Percentiles rank a stretch among this genome's conserved stretches.
Conservation (phyloP, 2,797 vertebrate genomes). For the Limnodromus scolopaceus region DNA sequence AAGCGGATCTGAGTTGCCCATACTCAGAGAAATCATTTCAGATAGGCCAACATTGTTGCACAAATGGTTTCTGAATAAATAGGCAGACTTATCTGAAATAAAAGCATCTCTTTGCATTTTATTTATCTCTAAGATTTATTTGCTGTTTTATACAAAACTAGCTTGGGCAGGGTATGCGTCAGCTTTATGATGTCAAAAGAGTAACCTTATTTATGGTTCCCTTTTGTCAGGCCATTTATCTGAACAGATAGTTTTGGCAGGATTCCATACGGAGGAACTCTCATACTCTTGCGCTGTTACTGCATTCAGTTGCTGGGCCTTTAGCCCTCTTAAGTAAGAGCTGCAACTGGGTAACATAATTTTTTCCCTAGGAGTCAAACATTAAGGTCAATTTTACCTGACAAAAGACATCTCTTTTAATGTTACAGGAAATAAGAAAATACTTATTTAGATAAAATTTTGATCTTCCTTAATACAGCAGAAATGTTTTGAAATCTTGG, state of each 20-base stretch:
- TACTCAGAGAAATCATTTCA: neutral
- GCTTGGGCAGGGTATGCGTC: slow-evolving; percentile 21
- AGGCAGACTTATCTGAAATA: slow-evolving; percentile 32
- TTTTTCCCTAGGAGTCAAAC: neutral
- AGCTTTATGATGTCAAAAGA: slow-evolving; percentile 27
- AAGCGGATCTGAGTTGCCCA: neutral
- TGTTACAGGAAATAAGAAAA: neutral
- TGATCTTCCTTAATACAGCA: neutral
- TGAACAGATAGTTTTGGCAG: slow-evolving; percentile 17
- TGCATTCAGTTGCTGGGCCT: neutral
- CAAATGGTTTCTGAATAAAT: slow-evolving; percentile 27
- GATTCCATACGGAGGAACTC: neutral
- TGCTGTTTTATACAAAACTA: slow-evolving; percentile 36
- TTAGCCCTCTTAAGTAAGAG: neutral
- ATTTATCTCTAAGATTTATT: slow-evolving; percentile 59
- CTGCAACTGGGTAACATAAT: neutral
- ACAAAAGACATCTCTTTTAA: neutral
- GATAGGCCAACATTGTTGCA: neutral
- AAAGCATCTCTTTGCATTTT: slow-evolving; percentile 26
- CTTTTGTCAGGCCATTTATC: slow-evolving; percentile 50
- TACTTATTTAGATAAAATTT: neutral
- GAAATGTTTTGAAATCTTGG: neutral
- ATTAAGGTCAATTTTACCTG: neutral
- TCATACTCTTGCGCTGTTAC: neutral
- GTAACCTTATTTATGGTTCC: slow-evolving; percentile 42